Conservation (phyloP, 1,140 invertebrate species). For the Scaptodrosophila lebanonensis region DNA sequence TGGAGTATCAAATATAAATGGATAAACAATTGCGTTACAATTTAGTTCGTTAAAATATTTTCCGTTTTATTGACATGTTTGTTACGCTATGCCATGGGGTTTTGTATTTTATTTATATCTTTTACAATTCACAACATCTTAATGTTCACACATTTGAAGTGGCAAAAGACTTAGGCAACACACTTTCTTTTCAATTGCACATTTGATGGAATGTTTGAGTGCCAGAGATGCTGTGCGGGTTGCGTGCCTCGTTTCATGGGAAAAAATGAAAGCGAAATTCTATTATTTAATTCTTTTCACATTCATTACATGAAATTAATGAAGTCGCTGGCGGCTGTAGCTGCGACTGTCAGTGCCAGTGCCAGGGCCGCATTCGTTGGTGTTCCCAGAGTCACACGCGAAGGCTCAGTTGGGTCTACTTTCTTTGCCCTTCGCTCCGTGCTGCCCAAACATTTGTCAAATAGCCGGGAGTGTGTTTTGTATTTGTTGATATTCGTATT, state of each 20-base stretch:
- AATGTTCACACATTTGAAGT: conserved; percentile 17
- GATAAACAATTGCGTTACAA: no score
- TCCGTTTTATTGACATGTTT: no score
- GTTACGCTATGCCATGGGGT: conserved; percentile 29
- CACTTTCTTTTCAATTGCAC: conserved; percentile 74
- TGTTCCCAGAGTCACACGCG: conserved; percentile 16
- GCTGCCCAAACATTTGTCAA: no score
- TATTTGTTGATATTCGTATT: conserved; percentile 54
- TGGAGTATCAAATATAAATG: no score
- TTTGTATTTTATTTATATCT: conserved; percentile 12
- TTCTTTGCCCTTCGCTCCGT: conserved; percentile 39
- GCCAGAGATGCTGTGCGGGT: conserved; percentile 42
- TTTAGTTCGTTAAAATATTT: no score
- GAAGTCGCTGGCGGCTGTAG: conserved; percentile 11
- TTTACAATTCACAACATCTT: no score
- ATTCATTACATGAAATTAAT: conserved; percentile 73
- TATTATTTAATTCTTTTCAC: conserved; percentile 77
- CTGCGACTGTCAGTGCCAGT: no score
- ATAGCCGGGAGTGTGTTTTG: not conserved
- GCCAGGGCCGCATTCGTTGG: conserved; percentile 9
- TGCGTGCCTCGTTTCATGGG: conserved; percentile 60
- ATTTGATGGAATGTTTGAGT: conserved; percentile 45
- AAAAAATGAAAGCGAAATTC: conserved; percentile 76
- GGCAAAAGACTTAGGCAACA: conserved; percentile 27
- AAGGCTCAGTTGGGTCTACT: conserved; percentile 31